Percentiles rank a stretch among this genome's conserved stretches.
Conservation (phyloP, 2,888 invertebrate genomes). For the Microdon myrmicae region DNA sequence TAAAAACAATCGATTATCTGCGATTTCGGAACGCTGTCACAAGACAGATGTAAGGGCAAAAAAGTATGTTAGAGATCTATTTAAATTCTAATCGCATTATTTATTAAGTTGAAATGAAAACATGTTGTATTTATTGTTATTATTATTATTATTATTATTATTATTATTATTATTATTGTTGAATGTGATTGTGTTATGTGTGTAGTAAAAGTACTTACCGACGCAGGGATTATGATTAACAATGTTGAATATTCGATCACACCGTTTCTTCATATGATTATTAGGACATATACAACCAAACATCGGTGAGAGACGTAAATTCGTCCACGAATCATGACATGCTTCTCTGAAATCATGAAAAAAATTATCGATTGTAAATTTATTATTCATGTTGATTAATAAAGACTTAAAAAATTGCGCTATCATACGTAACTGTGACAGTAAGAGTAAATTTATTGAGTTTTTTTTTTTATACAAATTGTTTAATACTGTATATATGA, state of each 20-base stretch:
- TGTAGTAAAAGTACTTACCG: conserved; percentile 73
- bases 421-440: too few relatives aligned
- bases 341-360: conserved; percentile 72
- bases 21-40: too few relatives aligned
- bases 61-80: too few relatives aligned
- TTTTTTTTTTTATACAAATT: too few relatives aligned
- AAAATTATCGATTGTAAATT: too few relatives aligned
- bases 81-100: too few relatives aligned
- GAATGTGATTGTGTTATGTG: conserved; percentile 7
- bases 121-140: neutral
- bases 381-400: too few relatives aligned
- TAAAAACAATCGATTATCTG: too few relatives aligned
- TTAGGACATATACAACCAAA: conserved; percentile 94
- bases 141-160: conserved; percentile 5
- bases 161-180: conserved; percentile 18
- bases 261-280: conserved; percentile 86
- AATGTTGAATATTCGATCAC: conserved; percentile 87
- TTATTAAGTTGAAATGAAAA: conserved; percentile 35
- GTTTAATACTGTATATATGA: too few relatives aligned
- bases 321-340: conserved; percentile 89
- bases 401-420: too few relatives aligned
- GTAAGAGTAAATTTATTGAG: too few relatives aligned
- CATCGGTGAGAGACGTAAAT: conserved; percentile 85
- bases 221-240: conserved; percentile 95
- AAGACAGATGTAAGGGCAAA: too few relatives aligned